Base-by-base conservation (phyloP, 2,113 vertebrate species). In the Gopherus evgoodei region DNA sequence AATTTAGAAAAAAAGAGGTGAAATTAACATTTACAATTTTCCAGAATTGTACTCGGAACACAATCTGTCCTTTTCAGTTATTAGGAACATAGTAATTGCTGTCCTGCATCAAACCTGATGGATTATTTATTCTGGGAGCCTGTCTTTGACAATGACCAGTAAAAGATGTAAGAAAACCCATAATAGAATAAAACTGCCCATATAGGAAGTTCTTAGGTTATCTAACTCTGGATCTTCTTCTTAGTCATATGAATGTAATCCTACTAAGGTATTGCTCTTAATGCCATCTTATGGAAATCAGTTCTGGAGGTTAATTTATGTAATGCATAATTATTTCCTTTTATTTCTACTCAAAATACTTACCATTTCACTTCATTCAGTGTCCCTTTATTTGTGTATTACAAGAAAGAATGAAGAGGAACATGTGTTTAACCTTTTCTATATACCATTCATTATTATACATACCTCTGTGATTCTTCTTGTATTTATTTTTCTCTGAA, bases 211-310 rank as follows among this genome's bases (percentile, higher is more conserved):
- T 89, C 93, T 96, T 42, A 52, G 22, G 2, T 69, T 84, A 82
- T 86, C 21, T 44, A 88, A 91, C 84, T 8, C 83, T 79, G 24
- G 35, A 94, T 94, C 76, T 91, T 57, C 81, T 96, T 88, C 82
- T 95, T 78, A 94, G 69, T 76, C 35, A 57, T 53, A 4, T 3
- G 24, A 89, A 69, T 89, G 47, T 82, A 24, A 96, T 91, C 54
- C 31, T 6, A 17, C 56, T 65, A 50, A 94, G 82, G 31, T 56
- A 24, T 86, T 47, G 11, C 2, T 31, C 72, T 89, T 80, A 22
- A 49, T 35, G 42, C 44, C 69, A 10, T 3, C 35, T 16, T 19
- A 11, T 1, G 6, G 75, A 29, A 47, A 57, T 62, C 86, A 93
- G 9, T 91, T 93, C 76, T 83, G 38, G 62, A 78, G 56, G 69